Evolutionary conservation across 2,113 vertebrate species (phyloP).

Genomic region (Nymphicus hollandicus): DNA sequence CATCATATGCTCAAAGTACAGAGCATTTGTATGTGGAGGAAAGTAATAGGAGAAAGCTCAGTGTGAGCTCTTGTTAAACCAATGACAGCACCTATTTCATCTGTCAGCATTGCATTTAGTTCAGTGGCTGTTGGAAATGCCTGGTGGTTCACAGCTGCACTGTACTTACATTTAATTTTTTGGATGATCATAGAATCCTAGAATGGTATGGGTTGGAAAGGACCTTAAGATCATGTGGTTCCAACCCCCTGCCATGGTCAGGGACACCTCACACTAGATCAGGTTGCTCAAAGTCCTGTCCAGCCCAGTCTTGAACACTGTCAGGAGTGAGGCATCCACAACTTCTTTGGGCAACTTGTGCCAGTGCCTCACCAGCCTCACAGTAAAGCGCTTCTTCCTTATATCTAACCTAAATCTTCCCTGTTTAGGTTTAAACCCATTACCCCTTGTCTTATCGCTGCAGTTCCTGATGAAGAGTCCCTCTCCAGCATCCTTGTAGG

Average conservation of each 20-base stretch:
- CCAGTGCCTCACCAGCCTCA: neutral
- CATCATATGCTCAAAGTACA: accelerated
- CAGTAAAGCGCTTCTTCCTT: neutral
- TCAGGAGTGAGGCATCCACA: neutral
- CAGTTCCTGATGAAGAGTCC: neutral
- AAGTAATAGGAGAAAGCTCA: neutral
- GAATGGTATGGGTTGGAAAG: neutral
- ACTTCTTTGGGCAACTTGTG: neutral
- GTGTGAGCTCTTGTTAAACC: neutral
- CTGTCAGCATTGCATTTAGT: neutral
- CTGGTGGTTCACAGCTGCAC: neutral
- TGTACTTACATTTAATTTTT: neutral
- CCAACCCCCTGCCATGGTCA: neutral
- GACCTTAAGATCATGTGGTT: neutral
- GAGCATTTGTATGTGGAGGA: neutral
- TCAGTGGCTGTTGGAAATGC: neutral
- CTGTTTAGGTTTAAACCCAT: neutral
- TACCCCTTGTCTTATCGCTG: neutral
- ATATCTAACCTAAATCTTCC: neutral
- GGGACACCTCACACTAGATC: neutral
- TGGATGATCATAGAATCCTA: neutral
- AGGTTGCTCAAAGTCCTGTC: neutral
- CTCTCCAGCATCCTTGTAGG: neutral
- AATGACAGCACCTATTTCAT: neutral
- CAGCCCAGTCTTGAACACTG: neutral